Evolutionary conservation across 2,888 invertebrate species (phyloP).

Genomic region (Orthosia gothica): DNA sequence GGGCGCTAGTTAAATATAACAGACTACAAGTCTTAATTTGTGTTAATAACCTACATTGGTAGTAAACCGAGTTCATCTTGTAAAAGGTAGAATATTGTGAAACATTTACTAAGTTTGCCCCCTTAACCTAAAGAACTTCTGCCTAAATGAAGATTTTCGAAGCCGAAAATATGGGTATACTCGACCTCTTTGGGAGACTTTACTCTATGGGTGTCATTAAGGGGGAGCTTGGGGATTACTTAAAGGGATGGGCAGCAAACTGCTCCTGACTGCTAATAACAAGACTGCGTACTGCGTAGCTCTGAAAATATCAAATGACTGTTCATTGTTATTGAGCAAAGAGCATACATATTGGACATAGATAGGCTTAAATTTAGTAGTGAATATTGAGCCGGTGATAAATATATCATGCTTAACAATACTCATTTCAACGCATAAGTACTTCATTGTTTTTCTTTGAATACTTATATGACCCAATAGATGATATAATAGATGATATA

Average conservation of each 20-base stretch:
- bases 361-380: neutral
- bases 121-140: neutral
- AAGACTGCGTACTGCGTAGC: conserved; percentile 1
- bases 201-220: conserved; percentile 36
- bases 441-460: too few species aligned
- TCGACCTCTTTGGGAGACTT: conserved; percentile 32
- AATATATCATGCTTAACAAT: too few species aligned
- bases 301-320: conserved; percentile 30
- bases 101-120: conserved; percentile 24
- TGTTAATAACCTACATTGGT: neutral
- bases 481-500: too few species aligned
- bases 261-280: conserved; percentile 25
- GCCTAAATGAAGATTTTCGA: conserved; percentile 10
- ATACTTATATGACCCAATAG: too few species aligned
- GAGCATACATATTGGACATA: neutral
- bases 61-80: neutral
- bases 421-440: too few species aligned
- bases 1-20: too few species aligned
- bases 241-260: conserved; percentile 22
- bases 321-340: neutral
- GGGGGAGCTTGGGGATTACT: conserved; percentile 27
- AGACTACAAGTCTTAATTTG: too few species aligned
- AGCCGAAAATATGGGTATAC: conserved; percentile 31
- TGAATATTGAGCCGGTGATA: too few species aligned
- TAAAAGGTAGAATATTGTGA: neutral